phyloP scores from a whole-genome alignment of 1,140 invertebrate genomes.

The Bombus huntii region DNA sequence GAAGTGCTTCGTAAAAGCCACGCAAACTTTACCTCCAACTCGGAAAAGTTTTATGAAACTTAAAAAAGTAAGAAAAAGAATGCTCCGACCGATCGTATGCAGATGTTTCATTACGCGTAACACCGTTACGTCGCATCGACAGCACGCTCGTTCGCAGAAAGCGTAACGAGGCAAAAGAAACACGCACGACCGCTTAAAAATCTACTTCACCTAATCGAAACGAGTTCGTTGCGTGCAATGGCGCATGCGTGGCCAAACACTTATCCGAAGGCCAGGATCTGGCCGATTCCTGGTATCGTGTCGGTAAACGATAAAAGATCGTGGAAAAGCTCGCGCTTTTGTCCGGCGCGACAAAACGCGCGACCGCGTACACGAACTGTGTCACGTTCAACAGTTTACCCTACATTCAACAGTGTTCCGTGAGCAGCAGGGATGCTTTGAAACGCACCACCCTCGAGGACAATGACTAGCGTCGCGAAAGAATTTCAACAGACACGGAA shows the following conservation, averaged over 20 bases:
- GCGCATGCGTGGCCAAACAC: neutral
- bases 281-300: neutral
- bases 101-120: neutral
- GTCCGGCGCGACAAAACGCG: conserved; percentile 10
- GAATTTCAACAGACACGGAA: neutral
- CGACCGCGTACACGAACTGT: conserved; percentile 9
- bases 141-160: neutral
- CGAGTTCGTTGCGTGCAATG: neutral
- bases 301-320: conserved; percentile 11
- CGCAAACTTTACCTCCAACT: too few relatives aligned
- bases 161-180: neutral
- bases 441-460: neutral
- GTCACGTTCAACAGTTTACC: conserved; percentile 45
- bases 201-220: conserved; percentile 5
- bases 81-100: neutral
- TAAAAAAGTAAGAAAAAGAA: neutral
- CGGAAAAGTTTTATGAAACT: neutral
- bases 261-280: neutral
- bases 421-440: neutral
- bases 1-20: too few relatives aligned
- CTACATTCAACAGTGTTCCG: conserved; percentile 33
- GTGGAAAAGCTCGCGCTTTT: neutral
- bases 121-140: neutral
- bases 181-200: neutral
- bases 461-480: conserved; percentile 21